Percentiles rank a stretch among this genome's conserved stretches.
phyloP scores from a whole-genome alignment of 1,140 invertebrate species.

The Psix sp. region DNA sequence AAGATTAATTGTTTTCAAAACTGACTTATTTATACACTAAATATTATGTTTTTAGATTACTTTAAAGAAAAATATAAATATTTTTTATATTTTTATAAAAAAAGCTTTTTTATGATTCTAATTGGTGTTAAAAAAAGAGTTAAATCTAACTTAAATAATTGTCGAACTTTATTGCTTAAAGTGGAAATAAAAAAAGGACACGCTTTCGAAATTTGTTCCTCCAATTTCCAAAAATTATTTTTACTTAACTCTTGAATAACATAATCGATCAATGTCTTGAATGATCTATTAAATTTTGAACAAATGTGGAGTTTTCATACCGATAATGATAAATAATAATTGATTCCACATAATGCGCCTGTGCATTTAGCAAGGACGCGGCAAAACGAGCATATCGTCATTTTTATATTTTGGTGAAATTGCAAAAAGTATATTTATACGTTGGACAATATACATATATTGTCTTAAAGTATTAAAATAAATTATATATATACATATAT shows the following conservation, averaged over 20 bases:
- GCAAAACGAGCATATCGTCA: slow-evolving; percentile 65
- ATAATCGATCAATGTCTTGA: slow-evolving; percentile 11
- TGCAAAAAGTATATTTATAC: slow-evolving; percentile 66
- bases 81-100: no score
- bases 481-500: slow-evolving; percentile 46
- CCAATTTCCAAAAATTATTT: not conserved
- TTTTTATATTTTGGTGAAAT: slow-evolving; percentile 63
- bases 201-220: slow-evolving; percentile 50
- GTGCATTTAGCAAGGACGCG: slow-evolving; percentile 32
- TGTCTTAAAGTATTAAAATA: slow-evolving; percentile 50
- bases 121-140: no score
- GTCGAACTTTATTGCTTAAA: not conserved
- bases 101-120: no score
- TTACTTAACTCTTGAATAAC: slow-evolving; percentile 17
- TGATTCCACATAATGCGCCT: slow-evolving; percentile 42
- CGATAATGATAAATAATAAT: slow-evolving; percentile 12
- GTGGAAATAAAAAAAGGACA: slow-evolving; percentile 3
- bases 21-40: not conserved
- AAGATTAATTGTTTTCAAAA: not conserved
- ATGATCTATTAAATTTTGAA: no score
- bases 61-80: not conserved
- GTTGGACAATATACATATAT: slow-evolving; percentile 52
- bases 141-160: no score
- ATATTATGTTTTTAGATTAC: not conserved
- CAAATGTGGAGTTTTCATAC: no score